phyloP scores from a whole-genome alignment of 2,888 invertebrate species.

The Chromoteleia sp. region DNA sequence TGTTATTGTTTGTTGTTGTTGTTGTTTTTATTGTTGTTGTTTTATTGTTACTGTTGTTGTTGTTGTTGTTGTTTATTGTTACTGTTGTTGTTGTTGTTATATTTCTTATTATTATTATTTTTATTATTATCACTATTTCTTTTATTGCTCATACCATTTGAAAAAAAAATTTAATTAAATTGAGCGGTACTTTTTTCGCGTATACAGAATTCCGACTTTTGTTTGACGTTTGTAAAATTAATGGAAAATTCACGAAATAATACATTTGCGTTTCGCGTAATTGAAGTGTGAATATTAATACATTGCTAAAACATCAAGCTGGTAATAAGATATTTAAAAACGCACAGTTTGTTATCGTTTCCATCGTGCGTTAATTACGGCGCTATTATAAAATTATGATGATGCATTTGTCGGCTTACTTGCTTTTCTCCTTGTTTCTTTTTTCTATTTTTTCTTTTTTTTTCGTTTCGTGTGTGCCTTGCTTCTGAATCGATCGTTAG shows the following conservation, averaged over 20 bases:
- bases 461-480: slow-evolving; percentile 15
- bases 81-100: too few relatives aligned
- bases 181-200: slow-evolving; percentile 2
- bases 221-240: slow-evolving; percentile 42
- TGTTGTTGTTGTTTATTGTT: too few relatives aligned
- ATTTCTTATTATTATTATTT: too few relatives aligned
- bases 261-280: slow-evolving; percentile 46
- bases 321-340: slow-evolving; percentile 63
- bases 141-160: too few relatives aligned
- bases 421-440: slow-evolving; percentile 14
- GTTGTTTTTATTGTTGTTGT: too few relatives aligned
- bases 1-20: too few relatives aligned
- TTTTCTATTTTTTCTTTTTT: slow-evolving; percentile 27
- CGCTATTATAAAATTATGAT: slow-evolving; percentile 62
- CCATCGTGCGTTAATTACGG: slow-evolving; percentile 56
- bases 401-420: slow-evolving; percentile 50
- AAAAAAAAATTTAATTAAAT: slow-evolving; percentile 49
- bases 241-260: slow-evolving; percentile 48
- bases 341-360: slow-evolving; percentile 53
- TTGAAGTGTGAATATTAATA: slow-evolving; percentile 65
- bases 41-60: too few relatives aligned
- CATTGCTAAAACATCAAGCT: slow-evolving; percentile 57
- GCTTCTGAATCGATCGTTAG: slow-evolving; percentile 62
- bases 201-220: slow-evolving; percentile 17
- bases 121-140: too few relatives aligned